phyloP scores from a whole-genome alignment of 2,113 vertebrate genomes.

The Lepisosteus osseus region DNA sequence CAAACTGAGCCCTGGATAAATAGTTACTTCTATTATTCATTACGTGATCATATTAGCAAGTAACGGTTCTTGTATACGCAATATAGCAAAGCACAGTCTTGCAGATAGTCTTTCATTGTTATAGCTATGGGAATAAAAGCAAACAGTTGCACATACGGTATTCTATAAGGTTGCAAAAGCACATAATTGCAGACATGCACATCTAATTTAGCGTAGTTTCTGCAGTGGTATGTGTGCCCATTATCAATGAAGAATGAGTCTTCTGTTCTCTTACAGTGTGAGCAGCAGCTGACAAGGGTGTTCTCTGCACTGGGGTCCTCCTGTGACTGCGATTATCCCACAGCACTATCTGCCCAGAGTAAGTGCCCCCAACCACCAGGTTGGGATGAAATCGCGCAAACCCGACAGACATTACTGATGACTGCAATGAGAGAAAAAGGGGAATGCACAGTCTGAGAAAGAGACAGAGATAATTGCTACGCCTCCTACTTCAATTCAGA shows the following conservation, averaged over 20 bases:
- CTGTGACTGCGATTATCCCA: slow-evolving; percentile 97
- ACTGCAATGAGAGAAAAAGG: slow-evolving; percentile 63
- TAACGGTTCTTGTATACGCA: slow-evolving; percentile 59
- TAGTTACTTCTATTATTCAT: slow-evolving; percentile 57
- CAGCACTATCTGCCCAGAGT: slow-evolving; percentile 93
- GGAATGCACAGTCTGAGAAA: not conserved
- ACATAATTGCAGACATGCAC: not conserved
- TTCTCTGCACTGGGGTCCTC: slow-evolving; percentile 91
- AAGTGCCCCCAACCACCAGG: slow-evolving; percentile 89
- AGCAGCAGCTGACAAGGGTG: slow-evolving; percentile 90
- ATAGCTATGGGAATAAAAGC: slow-evolving; percentile 41
- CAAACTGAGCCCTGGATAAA: slow-evolving; percentile 43
- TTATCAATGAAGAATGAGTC: not conserved
- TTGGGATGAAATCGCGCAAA: slow-evolving; percentile 97
- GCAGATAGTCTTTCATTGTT: slow-evolving; percentile 48
- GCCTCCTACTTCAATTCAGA: too few species aligned
- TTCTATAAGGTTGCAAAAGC: slow-evolving; percentile 8
- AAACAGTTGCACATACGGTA: slow-evolving; percentile 35
- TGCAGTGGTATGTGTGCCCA: not conserved
- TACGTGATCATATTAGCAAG: slow-evolving; percentile 55
- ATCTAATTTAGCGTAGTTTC: slow-evolving; percentile 5
- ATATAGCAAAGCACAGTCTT: not conserved
- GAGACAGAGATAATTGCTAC: slow-evolving; percentile 1
- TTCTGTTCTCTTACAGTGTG: slow-evolving; percentile 79
- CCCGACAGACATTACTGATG: slow-evolving; percentile 92